Base-by-base conservation (phyloP, 2,797 vertebrate species). In the Siniperca obscura region DNA sequence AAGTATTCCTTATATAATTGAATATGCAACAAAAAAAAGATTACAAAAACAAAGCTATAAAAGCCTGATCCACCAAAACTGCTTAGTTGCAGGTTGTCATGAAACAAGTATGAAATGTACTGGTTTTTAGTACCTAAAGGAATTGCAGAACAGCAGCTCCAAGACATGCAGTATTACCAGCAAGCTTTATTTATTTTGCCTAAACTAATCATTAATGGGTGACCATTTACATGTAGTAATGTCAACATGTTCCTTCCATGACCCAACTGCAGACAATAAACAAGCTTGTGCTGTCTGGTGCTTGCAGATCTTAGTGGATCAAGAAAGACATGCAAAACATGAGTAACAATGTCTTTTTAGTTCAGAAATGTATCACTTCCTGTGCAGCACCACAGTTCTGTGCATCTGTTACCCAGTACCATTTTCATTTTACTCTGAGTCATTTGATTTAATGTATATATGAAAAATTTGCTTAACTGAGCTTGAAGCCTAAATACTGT, bases 1-100 rank as follows among this genome's bases (percentile, higher is more conserved):
- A 56, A 66, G 27, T 40, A 44, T 52, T 75, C 25, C 36, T 70
- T 55, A 25, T 50, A n/a, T 38, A 53, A 74, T 25, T 79, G 12
- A 67, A 67, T 52, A 77, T 70, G 19, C 1, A 48, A 70, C 27
- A 70, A 61, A 56, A 62, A 12, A 19, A 2, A n/a, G 17, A 27
- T 11, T 34, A 17, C 13, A 71, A 34, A 68, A 50, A n/a, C 30
- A 80, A 16, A 46, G 9, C 42, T 70, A 25, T 40, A 34, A 74
- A 55, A 42, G 34, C 50, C 16, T 55, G 3, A 61, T 59, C n/a
- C 0, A 64, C 12, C 5, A 42, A 62, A 50, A 48, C 25, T 25
- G 46, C 19, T 25, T 19, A 56, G 11, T 50, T n/a, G 25, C 21
- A 48, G n/a, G 55, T 56, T 78, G n/a, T 53, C 38, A 57, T n/a